Evolutionary conservation across 2,888 invertebrate genomes (phyloP).

Genomic region (Hydroisotoma schaefferi): DNA sequence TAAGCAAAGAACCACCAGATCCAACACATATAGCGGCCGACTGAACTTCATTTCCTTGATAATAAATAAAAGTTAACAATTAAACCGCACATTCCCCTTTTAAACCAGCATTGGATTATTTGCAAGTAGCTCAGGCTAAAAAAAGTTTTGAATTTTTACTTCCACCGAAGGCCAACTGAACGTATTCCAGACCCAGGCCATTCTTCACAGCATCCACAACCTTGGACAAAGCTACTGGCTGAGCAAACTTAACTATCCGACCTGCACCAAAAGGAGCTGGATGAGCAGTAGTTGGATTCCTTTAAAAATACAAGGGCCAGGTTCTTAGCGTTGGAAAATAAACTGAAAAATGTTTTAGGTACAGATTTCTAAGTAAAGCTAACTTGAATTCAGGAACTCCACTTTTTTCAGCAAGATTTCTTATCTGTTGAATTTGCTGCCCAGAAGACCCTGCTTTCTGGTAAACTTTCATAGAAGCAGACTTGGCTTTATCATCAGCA

Average conservation of each 20-base stretch:
- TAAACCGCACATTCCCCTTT: slow-evolving; percentile 51
- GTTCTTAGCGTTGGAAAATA: not conserved
- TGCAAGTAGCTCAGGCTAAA: not conserved
- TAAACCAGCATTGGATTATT: slow-evolving; percentile 1
- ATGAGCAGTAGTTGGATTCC: slow-evolving; percentile 8
- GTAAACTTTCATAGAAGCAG: slow-evolving; percentile 15
- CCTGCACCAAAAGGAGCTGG: slow-evolving; percentile 58
- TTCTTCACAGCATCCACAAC: slow-evolving; percentile 66
- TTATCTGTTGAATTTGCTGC: slow-evolving; percentile 5
- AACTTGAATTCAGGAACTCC: slow-evolving; percentile 26
- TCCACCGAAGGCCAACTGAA: slow-evolving; percentile 68
- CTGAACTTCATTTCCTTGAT: slow-evolving; percentile 51
- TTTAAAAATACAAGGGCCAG: not conserved
- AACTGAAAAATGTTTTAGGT: not conserved
- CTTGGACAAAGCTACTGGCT: slow-evolving; percentile 58
- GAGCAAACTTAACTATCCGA: slow-evolving; percentile 57
- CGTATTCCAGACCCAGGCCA: slow-evolving; percentile 64
- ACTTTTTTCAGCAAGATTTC: slow-evolving; percentile 9
- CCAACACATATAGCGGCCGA: slow-evolving; percentile 85
- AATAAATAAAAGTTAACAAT: slow-evolving; percentile 50
- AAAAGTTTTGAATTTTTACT: slow-evolving; percentile 50
- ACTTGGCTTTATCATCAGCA: not conserved
- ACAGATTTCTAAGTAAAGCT: not conserved
- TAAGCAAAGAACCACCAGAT: slow-evolving; percentile 75
- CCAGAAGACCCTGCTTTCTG: slow-evolving; percentile 3